Evolutionary conservation across 1,140 invertebrate genomes (phyloP), one percentile per base, ranked within the genome.

Genomic region (Drosophila pruinosa): DNA sequence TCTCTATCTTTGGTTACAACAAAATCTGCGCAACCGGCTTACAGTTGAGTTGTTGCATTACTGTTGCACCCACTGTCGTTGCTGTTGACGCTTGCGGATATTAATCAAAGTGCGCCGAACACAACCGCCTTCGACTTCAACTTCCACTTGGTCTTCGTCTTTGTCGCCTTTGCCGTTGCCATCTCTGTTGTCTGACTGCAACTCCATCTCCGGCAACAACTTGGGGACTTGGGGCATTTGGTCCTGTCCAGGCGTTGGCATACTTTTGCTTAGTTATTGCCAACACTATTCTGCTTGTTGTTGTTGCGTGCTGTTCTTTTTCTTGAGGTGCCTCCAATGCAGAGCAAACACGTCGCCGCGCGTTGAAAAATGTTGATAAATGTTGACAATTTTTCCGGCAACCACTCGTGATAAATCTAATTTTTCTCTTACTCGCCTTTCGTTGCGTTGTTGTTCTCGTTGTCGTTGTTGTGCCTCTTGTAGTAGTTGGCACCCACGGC

Each of bases 311-410:
- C 15, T 65, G 34, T 12, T 59, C 50, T 43, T 64, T 57, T 75
- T 65, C 70, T 74, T 77, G 50, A 50, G 50, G 63, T 71, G 76
- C 56, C 68, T 52, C 21, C 61, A 65, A 39, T 56, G 45, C 53
- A 72, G 62, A 69, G 48, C 69, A 67, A 85, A 71, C 76, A 86
- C 75, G 82, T 88, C 61, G 78, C 75, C 45, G 73, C 75, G 67
- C 78, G 78, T 78, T 88, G 82, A 88, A 88, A 89, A 89, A 90
- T 90, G 88, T 86, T 89, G 85, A 89, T 89, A 89, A 89, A 89
- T 86, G 86, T 89, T 89, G 86, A 89, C 86, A 89, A 89, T 89
- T 89, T 89, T 89, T 89, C 85, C 85, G 85, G 79, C 85, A 89
- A 89, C 85, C 85, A 81, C 79, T 89, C 85, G 79, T 89, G 85